Conservation (phyloP, 2,888 invertebrate species). For the Pseudoips prasinana region DNA sequence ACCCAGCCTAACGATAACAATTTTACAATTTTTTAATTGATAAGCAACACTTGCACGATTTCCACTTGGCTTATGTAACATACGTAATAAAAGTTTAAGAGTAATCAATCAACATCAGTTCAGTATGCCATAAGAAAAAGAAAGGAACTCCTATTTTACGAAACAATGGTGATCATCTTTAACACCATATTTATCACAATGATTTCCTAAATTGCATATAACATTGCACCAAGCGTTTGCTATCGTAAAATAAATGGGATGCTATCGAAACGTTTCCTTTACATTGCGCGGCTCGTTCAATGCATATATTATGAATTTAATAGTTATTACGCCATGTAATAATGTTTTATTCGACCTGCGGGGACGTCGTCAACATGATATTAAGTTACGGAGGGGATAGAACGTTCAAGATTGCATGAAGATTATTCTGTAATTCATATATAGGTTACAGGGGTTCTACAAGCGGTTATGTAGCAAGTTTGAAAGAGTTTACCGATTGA, state of each 20-base stretch:
- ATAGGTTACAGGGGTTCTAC: neutral
- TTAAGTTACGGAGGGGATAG: neutral
- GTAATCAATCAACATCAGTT: too few relatives aligned
- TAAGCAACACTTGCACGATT: too few relatives aligned
- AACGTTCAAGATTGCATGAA: neutral
- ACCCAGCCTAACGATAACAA: too few relatives aligned
- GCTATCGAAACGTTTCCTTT: constrained; percentile 6
- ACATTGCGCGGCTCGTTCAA: constrained; percentile 29
- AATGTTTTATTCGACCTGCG: constrained; percentile 18
- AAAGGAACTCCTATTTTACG: too few relatives aligned
- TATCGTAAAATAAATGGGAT: constrained; percentile 8
- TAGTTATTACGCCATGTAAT: constrained; percentile 33
- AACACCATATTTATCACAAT: neutral
- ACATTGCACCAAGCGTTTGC: neutral
- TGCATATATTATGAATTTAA: constrained; percentile 40
- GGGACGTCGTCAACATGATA: constrained; percentile 1
- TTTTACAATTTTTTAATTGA: too few relatives aligned
- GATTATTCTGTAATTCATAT: constrained; percentile 1
- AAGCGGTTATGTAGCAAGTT: too few relatives aligned
- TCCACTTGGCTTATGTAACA: too few relatives aligned
- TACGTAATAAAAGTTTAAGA: too few relatives aligned
- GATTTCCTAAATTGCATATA: neutral
- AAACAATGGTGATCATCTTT: too few relatives aligned
- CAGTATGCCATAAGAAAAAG: too few relatives aligned
- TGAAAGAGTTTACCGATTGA: too few relatives aligned